Conservation (phyloP, 2,797 vertebrate species). For the Tolypeutes matacus region DNA sequence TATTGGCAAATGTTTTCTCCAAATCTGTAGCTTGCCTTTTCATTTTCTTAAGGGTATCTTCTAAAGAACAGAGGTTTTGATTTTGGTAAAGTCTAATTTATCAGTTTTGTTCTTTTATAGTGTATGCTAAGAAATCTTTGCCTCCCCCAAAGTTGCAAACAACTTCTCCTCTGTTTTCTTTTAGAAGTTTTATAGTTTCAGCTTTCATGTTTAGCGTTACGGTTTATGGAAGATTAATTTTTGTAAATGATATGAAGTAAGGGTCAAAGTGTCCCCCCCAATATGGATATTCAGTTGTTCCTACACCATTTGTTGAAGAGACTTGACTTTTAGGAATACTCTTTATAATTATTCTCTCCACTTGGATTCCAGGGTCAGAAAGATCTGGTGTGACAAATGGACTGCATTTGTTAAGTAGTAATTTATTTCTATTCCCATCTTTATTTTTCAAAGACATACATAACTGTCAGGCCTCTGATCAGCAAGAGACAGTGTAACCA, state of each 20-base stretch:
- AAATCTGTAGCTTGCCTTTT: background rate
- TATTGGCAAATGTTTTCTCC: background rate
- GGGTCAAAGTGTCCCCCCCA: background rate
- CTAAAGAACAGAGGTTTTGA: background rate
- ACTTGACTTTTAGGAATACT: background rate
- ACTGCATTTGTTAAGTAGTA: background rate
- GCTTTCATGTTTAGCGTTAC: background rate
- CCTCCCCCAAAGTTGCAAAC: background rate
- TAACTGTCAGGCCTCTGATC: conserved; percentile 1
- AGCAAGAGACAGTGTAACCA: background rate
- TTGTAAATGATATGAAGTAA: background rate
- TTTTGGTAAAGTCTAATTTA: background rate
- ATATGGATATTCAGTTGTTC: background rate
- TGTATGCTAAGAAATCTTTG: conserved; percentile 2
- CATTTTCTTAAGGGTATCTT: background rate
- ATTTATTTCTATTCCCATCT: conserved; percentile 50
- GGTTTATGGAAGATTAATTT: conserved; percentile 20
- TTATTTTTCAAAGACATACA: conserved; percentile 56
- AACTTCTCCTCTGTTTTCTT: background rate
- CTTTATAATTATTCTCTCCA: background rate
- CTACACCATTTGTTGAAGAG: background rate
- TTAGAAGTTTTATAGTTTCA: background rate
- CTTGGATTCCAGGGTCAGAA: background rate
- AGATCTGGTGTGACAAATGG: background rate
- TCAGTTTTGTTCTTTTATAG: background rate